Conservation (phyloP, 2,888 invertebrate genomes). For the Cartodere bifasciata region DNA sequence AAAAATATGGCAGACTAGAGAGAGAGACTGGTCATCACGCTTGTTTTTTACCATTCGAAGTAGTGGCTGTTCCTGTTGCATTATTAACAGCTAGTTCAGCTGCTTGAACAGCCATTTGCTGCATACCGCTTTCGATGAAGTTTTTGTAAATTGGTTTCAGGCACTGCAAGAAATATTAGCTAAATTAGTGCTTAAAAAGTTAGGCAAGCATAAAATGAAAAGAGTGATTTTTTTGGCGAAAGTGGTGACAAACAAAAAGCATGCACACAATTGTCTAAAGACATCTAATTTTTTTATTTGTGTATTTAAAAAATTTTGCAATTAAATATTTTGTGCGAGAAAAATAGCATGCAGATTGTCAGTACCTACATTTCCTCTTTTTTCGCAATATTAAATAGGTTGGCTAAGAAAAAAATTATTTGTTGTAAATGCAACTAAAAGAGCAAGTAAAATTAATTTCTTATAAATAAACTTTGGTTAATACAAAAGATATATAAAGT, state of each 20-base stretch:
- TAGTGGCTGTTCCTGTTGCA: slow-evolving; percentile 26
- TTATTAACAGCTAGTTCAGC: slow-evolving; percentile 54
- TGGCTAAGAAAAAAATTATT: slow-evolving; percentile 28
- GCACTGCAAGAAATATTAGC: slow-evolving; percentile 40
- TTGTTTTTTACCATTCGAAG: slow-evolving; percentile 23
- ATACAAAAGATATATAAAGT: too few species aligned
- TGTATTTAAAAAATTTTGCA: not conserved
- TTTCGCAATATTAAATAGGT: slow-evolving; percentile 37
- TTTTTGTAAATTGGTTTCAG: slow-evolving; percentile 75
- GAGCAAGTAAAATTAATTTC: too few species aligned
- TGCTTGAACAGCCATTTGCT: slow-evolving; percentile 68
- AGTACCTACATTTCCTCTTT: slow-evolving; percentile 34
- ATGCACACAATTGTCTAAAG: not conserved
- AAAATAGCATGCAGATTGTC: not conserved
- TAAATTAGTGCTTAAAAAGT: not conserved
- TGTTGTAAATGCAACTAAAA: too few species aligned
- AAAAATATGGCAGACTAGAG: slow-evolving; percentile 19
- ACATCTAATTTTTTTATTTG: too few species aligned
- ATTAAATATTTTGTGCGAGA: not conserved
- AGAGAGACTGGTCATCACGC: slow-evolving; percentile 19
- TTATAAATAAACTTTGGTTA: too few species aligned
- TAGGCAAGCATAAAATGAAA: not conserved
- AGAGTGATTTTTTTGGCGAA: slow-evolving; percentile 1
- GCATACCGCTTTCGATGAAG: slow-evolving; percentile 70
- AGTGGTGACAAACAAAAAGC: slow-evolving; percentile 4